Evolutionary conservation across 2,113 vertebrate genomes (phyloP).

Genomic region (Misgurnus anguillicaudatus): DNA sequence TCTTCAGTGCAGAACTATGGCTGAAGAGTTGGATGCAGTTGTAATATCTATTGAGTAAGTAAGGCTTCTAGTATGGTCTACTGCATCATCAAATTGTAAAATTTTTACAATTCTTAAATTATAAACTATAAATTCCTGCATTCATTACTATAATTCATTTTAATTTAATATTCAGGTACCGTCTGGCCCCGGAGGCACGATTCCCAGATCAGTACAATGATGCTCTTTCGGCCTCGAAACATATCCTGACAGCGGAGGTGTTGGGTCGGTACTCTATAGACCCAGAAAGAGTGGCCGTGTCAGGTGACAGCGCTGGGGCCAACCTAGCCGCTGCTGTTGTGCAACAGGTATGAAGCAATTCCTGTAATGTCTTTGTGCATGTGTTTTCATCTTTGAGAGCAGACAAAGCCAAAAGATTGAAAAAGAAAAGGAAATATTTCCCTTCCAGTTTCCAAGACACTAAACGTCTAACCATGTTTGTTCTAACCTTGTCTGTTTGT

Average conservation of each 20-base stretch:
- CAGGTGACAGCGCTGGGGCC: conserved; percentile 94
- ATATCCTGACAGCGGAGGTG: conserved; percentile 82
- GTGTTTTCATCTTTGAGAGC: background rate
- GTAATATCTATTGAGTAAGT: conserved; percentile 94
- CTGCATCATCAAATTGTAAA: background rate
- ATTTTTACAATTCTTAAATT: no score
- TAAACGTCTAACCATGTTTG: no score
- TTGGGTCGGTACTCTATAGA: conserved; percentile 80
- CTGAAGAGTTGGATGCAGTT: conserved; percentile 87
- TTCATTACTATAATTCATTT: background rate
- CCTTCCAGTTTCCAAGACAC: no score
- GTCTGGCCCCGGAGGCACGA: conserved; percentile 84
- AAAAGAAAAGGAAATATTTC: background rate
- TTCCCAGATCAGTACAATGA: conserved; percentile 90
- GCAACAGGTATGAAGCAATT: conserved; percentile 82
- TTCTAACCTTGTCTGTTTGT: conserved; percentile 10
- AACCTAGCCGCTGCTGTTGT: conserved; percentile 91
- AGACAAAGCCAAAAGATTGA: background rate
- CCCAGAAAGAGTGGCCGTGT: conserved; percentile 82
- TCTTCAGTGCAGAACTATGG: conserved; percentile 85
- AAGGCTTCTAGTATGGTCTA: conserved; percentile 1
- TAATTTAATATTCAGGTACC: conserved; percentile 77
- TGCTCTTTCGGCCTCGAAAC: conserved; percentile 76
- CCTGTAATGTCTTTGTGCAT: no score
- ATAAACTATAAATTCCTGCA: no score